Conservation (phyloP, 2,888 invertebrate species). For the Dasypolia templi region DNA sequence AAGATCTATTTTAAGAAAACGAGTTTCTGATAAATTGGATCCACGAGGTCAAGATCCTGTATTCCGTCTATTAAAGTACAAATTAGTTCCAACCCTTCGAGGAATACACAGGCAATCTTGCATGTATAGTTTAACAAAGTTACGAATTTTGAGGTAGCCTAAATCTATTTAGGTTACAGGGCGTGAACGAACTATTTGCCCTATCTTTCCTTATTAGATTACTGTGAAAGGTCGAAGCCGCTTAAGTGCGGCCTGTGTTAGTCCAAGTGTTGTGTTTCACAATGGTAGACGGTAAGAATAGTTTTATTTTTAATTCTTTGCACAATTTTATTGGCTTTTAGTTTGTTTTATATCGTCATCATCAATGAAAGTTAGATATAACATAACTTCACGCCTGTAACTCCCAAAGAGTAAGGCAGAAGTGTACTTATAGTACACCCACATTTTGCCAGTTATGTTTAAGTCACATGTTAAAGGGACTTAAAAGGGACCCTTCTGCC, state of each 20-base stretch:
- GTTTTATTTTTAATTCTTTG: neutral
- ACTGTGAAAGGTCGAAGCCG: constrained; percentile 53
- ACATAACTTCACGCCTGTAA: neutral
- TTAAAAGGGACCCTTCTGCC: no score
- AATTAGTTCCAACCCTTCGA: neutral
- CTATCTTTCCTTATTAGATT: constrained; percentile 59
- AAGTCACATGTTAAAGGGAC: neutral
- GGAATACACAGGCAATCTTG: neutral
- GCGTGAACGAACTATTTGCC: constrained; percentile 3
- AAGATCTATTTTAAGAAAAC: neutral
- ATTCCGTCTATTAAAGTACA: neutral
- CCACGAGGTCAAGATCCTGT: neutral
- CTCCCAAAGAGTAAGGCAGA: neutral
- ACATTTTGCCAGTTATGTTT: neutral
- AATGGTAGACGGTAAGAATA: constrained; percentile 79
- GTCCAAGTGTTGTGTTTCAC: constrained; percentile 45
- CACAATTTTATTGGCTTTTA: neutral
- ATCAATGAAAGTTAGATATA: neutral
- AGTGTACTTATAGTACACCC: neutral
- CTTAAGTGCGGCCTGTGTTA: constrained; percentile 45
- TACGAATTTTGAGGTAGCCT: neutral
- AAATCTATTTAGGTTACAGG: neutral
- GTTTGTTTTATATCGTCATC: neutral
- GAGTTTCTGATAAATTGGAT: neutral
- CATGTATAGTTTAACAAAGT: neutral